These are phyloP conservation scores for Tragopan temminckii DNA, from an alignment of 2,797 vertebrate genomes.

Conservation along the genomic window DNA sequence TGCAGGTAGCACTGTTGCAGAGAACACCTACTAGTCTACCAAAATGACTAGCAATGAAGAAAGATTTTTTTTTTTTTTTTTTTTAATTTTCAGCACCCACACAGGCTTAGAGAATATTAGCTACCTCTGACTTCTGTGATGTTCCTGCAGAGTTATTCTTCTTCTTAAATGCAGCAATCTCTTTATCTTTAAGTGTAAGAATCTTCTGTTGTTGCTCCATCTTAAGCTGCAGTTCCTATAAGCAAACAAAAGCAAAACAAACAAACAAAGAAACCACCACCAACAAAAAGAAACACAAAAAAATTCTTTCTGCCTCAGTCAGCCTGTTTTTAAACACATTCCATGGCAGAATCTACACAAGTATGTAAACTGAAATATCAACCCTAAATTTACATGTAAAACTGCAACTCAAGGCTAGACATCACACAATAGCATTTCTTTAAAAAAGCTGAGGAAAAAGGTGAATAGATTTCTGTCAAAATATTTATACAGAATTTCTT, in stretches of 20 bases:
- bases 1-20: background rate
- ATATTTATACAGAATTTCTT: background rate
- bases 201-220: constrained; percentile 74
- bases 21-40: background rate
- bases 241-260: background rate
- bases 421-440: background rate
- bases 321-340: background rate
- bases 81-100: background rate
- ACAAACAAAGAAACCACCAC: background rate
- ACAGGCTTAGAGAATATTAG: constrained; percentile 14
- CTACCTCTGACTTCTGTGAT: constrained; percentile 79
- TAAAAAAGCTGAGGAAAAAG: background rate
- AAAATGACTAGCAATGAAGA: background rate
- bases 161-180: constrained; percentile 75
- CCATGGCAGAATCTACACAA: background rate
- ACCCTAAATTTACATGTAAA: background rate
- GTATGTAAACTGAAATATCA: background rate
- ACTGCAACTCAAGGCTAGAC: background rate
- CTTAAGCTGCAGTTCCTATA: constrained; percentile 83
- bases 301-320: background rate
- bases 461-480: background rate
- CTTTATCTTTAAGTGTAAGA: constrained; percentile 76
- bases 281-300: background rate
- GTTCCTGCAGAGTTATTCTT: constrained; percentile 41
- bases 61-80: background rate